Conservation (phyloP, 1,140 invertebrate species). For the Colletes gigas region DNA sequence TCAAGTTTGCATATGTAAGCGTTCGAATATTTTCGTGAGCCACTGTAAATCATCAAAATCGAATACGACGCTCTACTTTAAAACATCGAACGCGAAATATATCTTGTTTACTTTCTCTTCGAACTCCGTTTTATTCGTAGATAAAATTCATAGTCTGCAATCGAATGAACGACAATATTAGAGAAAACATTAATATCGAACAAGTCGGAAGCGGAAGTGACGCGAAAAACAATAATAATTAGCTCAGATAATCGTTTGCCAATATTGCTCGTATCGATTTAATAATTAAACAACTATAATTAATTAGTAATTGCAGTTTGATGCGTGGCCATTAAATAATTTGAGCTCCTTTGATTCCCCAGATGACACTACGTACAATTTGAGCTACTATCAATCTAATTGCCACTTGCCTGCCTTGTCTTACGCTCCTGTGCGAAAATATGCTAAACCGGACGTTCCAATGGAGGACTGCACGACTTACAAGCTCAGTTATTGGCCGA, state of each 20-base stretch:
- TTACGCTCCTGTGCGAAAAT: constrained; percentile 78
- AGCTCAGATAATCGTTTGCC: neutral
- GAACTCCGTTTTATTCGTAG: too few relatives aligned
- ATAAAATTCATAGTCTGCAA: too few relatives aligned
- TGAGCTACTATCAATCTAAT: constrained; percentile 80
- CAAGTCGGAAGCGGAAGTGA: neutral
- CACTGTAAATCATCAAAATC: too few relatives aligned
- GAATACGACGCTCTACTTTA: too few relatives aligned
- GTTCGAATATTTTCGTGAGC: too few relatives aligned
- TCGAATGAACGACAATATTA: too few relatives aligned
- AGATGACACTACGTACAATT: constrained; percentile 82
- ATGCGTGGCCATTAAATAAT: neutral
- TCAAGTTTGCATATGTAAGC: too few relatives aligned
- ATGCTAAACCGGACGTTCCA: constrained; percentile 79
- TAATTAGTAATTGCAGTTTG: too few relatives aligned
- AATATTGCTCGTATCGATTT: neutral
- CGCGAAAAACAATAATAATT: too few relatives aligned
- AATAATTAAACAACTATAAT: neutral
- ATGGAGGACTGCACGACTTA: constrained; percentile 82
- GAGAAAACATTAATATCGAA: too few relatives aligned
- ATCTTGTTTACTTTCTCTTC: too few relatives aligned
- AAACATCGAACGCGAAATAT: neutral
- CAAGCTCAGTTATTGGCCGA: constrained; percentile 74
- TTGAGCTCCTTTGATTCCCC: constrained; percentile 1
- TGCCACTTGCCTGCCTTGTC: constrained; percentile 72